phyloP scores from a whole-genome alignment of 2,888 invertebrate genomes.

The Scotopteryx bipunctaria region DNA sequence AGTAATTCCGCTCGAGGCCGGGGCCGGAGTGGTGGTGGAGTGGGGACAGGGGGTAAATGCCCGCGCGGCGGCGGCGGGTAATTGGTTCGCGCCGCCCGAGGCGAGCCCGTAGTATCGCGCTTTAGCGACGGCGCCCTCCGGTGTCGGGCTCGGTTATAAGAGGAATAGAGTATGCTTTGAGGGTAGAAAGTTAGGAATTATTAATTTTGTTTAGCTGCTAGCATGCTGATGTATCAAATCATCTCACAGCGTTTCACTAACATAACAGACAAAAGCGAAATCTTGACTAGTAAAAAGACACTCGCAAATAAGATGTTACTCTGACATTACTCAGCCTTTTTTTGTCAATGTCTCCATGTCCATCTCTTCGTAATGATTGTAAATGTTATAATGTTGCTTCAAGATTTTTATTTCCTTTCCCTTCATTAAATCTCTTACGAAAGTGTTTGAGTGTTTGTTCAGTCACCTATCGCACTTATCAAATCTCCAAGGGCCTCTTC shows the following conservation, averaged over 20 bases:
- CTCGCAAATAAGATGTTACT: no score
- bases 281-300: no score
- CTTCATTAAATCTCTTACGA: no score
- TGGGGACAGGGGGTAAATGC: slow-evolving; percentile 71
- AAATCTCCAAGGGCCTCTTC: slow-evolving; percentile 10
- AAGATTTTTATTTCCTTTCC: no score
- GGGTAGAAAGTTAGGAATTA: slow-evolving; percentile 29
- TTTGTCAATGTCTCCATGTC: no score
- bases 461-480: slow-evolving; percentile 4
- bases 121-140: slow-evolving; percentile 83
- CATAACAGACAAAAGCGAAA: no score
- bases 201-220: slow-evolving; percentile 28
- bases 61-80: slow-evolving; percentile 79
- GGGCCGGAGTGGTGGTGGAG: slow-evolving; percentile 46
- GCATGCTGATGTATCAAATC: no score
- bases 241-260: no score
- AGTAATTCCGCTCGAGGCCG: slow-evolving; percentile 60
- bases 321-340: no score
- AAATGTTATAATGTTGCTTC: no score
- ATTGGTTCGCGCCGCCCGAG: slow-evolving; percentile 84
- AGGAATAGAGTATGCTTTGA: slow-evolving; percentile 53
- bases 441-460: no score
- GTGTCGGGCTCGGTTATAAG: slow-evolving; percentile 67
- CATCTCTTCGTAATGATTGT: no score
- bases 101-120: slow-evolving; percentile 83